A percentile compares a stretch with the other conserved stretches of the same genome.
These are phyloP conservation scores for Catharus fuscescens DNA, from an alignment of 2,113 vertebrate genomes.

Conservation along the genomic window DNA sequence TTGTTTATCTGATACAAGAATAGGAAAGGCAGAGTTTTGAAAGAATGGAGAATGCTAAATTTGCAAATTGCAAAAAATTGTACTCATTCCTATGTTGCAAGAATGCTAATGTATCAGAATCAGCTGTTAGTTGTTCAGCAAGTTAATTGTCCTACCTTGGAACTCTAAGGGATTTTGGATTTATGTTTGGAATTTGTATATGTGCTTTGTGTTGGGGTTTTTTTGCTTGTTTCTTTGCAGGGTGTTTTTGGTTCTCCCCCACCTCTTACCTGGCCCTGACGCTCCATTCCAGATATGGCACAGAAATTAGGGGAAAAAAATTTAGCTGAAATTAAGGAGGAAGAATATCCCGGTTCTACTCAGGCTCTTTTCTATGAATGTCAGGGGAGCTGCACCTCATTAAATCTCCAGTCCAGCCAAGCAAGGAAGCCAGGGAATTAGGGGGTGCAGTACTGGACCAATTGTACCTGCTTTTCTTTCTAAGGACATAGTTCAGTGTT, in stretches of 20 bases:
- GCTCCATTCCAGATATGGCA: background rate
- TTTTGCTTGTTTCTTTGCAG: accelerated
- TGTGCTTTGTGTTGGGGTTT: background rate
- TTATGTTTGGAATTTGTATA: background rate
- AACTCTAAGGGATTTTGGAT: background rate
- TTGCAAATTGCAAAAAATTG: background rate
- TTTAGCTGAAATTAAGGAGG: background rate
- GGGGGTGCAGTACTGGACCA: background rate
- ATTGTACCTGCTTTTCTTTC: background rate
- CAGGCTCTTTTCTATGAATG: background rate
- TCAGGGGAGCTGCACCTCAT: background rate
- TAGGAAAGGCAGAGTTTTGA: background rate
- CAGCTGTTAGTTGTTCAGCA: background rate
- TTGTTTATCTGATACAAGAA: background rate
- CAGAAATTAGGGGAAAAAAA: background rate
- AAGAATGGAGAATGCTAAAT: background rate
- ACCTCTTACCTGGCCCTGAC: background rate
- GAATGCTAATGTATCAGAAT: background rate
- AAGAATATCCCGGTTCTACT: background rate
- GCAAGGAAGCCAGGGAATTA: background rate
- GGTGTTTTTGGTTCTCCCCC: background rate
- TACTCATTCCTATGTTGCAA: background rate
- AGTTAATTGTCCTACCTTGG: background rate
- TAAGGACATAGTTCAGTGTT: background rate
- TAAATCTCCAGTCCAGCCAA: background rate